phyloP scores from a whole-genome alignment of 2,797 vertebrate genomes.

The Characodon lateralis region DNA sequence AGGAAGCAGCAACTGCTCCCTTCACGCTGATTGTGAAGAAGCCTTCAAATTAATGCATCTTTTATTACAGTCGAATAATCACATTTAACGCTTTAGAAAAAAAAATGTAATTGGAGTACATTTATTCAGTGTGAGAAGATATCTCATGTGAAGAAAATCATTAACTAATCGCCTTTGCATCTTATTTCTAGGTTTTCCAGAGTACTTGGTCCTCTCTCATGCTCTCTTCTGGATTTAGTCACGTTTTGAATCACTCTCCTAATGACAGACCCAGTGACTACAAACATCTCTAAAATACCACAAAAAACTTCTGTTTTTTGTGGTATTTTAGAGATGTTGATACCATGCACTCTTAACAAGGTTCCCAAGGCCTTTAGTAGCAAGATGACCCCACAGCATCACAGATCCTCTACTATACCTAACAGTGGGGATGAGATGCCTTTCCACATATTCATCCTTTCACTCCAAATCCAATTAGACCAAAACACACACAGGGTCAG shows the following conservation, averaged over 20 bases:
- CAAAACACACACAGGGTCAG: too few species aligned
- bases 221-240: too few species aligned
- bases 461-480: too few species aligned
- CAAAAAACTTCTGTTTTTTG: too few species aligned
- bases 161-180: too few species aligned
- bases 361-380: neutral
- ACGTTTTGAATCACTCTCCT: too few species aligned
- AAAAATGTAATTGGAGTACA: neutral
- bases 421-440: too few species aligned
- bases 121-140: neutral
- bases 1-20: constrained; percentile 17
- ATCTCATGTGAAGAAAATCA: neutral
- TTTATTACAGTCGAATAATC: neutral
- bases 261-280: neutral
- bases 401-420: too few species aligned
- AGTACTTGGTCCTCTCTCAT: too few species aligned
- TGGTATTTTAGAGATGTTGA: neutral
- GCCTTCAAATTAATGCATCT: neutral
- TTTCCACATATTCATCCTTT: neutral
- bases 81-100: neutral
- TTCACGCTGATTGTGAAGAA: neutral
- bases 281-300: too few species aligned
- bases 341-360: neutral
- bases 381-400: too few species aligned
- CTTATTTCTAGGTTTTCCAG: too few species aligned